Evolutionary conservation across 2,888 invertebrate species (phyloP).

Genomic region (Arctia plantaginis): DNA sequence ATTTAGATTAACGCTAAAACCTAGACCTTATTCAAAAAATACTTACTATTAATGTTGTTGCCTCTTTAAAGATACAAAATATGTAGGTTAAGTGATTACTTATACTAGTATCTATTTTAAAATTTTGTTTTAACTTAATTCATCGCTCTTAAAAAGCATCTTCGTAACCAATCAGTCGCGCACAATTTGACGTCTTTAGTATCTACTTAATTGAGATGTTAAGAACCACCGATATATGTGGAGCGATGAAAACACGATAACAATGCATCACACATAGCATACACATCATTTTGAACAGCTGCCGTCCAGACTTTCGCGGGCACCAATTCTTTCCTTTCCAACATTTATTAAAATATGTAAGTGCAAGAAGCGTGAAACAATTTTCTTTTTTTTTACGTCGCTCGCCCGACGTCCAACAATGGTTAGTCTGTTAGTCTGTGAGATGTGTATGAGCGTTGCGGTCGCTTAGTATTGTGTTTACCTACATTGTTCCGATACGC

Average conservation of each 20-base stretch:
- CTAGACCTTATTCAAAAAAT: neutral
- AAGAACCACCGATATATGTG: constrained; percentile 55
- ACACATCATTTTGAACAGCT: constrained; percentile 67
- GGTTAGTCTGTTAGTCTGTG: constrained; percentile 68
- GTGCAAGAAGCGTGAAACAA: constrained; percentile 84
- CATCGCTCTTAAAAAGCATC: constrained; percentile 37
- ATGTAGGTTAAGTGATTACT: neutral
- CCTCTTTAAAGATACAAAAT: neutral
- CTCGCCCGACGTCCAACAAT: constrained; percentile 61
- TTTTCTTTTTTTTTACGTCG: constrained; percentile 79
- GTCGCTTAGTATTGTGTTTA: constrained; percentile 61
- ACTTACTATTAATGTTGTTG: neutral
- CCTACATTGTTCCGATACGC: constrained; percentile 45
- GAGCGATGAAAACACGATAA: constrained; percentile 81
- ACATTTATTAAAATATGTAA: constrained; percentile 81
- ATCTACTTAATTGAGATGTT: constrained; percentile 69
- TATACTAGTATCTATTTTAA: no score
- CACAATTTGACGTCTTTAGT: constrained; percentile 53
- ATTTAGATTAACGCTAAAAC: neutral
- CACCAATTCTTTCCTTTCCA: constrained; percentile 79
- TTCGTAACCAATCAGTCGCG: constrained; percentile 49
- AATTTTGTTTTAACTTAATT: constrained; percentile 6
- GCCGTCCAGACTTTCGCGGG: constrained; percentile 81
- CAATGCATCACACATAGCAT: constrained; percentile 55
- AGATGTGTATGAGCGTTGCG: constrained; percentile 69